A percentile compares a stretch with the other conserved stretches of the same genome.
phyloP scores from a whole-genome alignment of 2,888 invertebrate species.

The Melieria picta region DNA sequence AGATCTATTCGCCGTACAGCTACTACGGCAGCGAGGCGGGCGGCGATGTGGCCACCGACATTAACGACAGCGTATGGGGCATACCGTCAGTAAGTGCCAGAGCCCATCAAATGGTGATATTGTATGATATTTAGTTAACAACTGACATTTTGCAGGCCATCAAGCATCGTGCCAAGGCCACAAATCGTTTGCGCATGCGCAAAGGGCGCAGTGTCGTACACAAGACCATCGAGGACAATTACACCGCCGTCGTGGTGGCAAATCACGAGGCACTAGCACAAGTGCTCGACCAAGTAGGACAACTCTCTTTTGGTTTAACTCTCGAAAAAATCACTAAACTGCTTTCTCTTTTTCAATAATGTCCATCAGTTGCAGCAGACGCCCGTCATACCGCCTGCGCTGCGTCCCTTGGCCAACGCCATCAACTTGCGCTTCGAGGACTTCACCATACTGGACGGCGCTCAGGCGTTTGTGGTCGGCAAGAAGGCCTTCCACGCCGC shows the following conservation, averaged over 20 bases:
- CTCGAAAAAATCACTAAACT: not conserved
- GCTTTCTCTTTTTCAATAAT: not conserved
- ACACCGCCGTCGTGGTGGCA: constrained; percentile 88
- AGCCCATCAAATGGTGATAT: not conserved
- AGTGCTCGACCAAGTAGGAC: constrained; percentile 83
- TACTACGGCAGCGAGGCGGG: constrained; percentile 74
- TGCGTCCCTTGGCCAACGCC: constrained; percentile 77
- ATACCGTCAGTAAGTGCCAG: constrained; percentile 56
- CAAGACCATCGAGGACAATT: constrained; percentile 88
- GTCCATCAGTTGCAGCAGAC: constrained; percentile 74
- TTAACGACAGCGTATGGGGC: constrained; percentile 66
- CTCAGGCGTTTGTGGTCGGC: constrained; percentile 72
- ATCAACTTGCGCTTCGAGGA: constrained; percentile 80
- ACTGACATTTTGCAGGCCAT: constrained; percentile 47
- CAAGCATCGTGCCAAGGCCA: constrained; percentile 65
- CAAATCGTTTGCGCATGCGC: constrained; percentile 77
- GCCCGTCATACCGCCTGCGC: constrained; percentile 73
- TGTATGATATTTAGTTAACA: not conserved
- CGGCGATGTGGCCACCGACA: constrained; percentile 64
- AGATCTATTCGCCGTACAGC: constrained; percentile 84
- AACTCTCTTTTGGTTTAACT: not conserved
- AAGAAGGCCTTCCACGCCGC: constrained; percentile 81
- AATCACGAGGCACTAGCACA: constrained; percentile 91
- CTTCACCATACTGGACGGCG: constrained; percentile 72
- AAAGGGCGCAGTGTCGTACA: constrained; percentile 86